Evolutionary conservation across 2,888 invertebrate genomes (phyloP).

Genomic region (Acrobasis suavella): DNA sequence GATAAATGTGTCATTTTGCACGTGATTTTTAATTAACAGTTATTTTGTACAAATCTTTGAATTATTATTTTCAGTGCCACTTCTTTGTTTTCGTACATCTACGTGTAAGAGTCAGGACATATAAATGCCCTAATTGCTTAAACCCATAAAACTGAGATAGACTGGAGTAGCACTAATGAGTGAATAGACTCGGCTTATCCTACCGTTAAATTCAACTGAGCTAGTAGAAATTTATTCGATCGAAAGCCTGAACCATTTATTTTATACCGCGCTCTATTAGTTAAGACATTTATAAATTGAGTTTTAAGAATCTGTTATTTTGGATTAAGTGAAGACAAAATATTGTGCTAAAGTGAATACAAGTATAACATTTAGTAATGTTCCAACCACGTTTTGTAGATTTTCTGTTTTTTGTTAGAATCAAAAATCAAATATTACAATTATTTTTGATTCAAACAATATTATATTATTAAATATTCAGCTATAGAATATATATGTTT

Average conservation of each 20-base stretch:
- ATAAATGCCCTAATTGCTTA: constrained; percentile 7
- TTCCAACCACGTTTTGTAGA: too few relatives aligned
- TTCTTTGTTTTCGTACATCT: not conserved
- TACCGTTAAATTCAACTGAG: constrained; percentile 16
- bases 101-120: constrained; percentile 9
- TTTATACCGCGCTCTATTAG: not conserved
- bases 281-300: not conserved
- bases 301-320: not conserved
- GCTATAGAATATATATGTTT: too few relatives aligned
- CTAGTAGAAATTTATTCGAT: constrained; percentile 15
- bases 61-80: not conserved
- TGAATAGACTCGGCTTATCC: constrained; percentile 12
- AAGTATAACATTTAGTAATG: too few relatives aligned
- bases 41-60: too few relatives aligned
- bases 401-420: too few relatives aligned
- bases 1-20: too few relatives aligned
- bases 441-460: too few relatives aligned
- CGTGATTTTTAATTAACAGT: too few relatives aligned
- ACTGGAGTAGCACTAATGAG: constrained; percentile 10
- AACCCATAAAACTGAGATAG: constrained; percentile 19
- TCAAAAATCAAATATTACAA: too few relatives aligned
- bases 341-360: too few relatives aligned
- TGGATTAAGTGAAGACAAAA: not conserved
- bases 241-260: constrained; percentile 6
- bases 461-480: too few relatives aligned